phyloP scores from a whole-genome alignment of 2,797 vertebrate species.

The Sebastes itinus region DNA sequence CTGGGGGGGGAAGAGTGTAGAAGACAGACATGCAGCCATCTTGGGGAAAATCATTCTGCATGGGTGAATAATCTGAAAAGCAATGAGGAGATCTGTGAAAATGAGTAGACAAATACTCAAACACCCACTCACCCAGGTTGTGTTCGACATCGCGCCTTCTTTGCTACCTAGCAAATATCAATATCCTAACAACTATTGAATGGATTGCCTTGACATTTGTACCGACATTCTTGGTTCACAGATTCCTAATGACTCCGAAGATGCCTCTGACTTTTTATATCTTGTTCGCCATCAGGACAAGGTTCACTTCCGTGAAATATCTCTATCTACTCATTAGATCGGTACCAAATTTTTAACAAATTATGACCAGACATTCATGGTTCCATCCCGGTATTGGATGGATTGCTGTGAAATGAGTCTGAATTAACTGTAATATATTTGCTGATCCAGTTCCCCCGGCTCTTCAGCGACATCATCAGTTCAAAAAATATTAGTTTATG shows the following conservation, averaged over 20 bases:
- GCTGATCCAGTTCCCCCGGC: not conserved
- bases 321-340: not conserved
- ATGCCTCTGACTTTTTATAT: not conserved
- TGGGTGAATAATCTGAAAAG: conserved; percentile 25
- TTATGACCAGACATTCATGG: not conserved
- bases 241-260: not conserved
- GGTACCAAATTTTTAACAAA: not conserved
- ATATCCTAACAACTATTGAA: not conserved
- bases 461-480: not conserved
- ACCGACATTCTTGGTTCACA: not conserved
- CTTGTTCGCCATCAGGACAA: not conserved
- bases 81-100: conserved; percentile 6
- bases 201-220: not conserved
- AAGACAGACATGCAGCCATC: conserved; percentile 20
- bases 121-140: not conserved
- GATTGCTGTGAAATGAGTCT: not conserved
- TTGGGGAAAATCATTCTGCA: conserved; percentile 7
- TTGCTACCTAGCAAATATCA: not conserved
- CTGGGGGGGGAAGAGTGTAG: not conserved
- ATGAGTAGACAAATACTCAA: not conserved
- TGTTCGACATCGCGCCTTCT: not conserved
- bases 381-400: not conserved
- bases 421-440: not conserved
- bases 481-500: not conserved
- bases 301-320: not conserved